Evolutionary conservation across 2,888 invertebrate genomes (phyloP), one percentile per base, ranked within the genome.

Genomic region (Euclidia mi): DNA sequence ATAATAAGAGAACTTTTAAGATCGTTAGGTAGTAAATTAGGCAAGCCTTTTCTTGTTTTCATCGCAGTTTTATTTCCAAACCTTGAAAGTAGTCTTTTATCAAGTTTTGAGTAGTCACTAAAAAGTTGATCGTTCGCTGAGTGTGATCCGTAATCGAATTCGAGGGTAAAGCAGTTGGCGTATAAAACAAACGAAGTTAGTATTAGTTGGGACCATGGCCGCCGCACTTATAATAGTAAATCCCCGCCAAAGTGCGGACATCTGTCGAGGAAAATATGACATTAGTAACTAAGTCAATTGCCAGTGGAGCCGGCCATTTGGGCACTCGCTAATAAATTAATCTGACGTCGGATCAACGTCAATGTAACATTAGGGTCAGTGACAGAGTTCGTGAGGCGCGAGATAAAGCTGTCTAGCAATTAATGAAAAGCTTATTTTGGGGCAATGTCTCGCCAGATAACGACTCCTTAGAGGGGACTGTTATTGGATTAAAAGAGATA

Each of bases 391-490:
- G 73, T 65, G 78, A 73, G 75, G 67, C 66, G 58, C 72, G 60
- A 82, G 84, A 91, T 90, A 87, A 88, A 83, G 79, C 81, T 82
- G 82, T 79, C 82, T 66, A 80, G 81, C 90, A 91, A 90, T 92
- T 89, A 92, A 92, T 89, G 90, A 88, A 89, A 87, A 88, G 89
- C 90, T 89, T 89, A 89, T 90, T 88, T 85, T 71, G 82, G 83
- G 78, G 76, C n/a, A 80, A 86, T 82, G 82, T 86, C 83, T 79
- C 72, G 63, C 50, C 66, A 78, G 91, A 91, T 88, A 89, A 84
- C 83, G 81, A 65, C 65, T 71, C 60, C 69, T 69, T 69, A 67
- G 75, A 70, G 73, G 66, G 57, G 69, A 65, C 61, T 71, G 65
- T 83, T 81, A 82, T 82, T 84, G 83, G 82, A 86, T 81, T 79